Evolutionary conservation across 92 coral and sea anemone genomes (phyloP).

Genomic region (Epizoanthus rinbou): DNA sequence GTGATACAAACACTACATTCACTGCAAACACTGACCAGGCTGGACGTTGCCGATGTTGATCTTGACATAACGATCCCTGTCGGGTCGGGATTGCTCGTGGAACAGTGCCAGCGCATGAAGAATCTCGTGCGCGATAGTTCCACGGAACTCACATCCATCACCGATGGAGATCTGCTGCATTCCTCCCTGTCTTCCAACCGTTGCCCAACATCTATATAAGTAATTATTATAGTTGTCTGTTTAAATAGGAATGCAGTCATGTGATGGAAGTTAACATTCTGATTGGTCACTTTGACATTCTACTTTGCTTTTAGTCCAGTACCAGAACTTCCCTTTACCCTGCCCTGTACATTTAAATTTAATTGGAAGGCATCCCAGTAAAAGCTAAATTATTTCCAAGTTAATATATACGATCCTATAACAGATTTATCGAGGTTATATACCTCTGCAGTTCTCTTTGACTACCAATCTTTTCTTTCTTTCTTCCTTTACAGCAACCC

Average conservation of each 20-base stretch:
- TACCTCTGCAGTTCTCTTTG: no score
- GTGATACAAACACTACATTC: neutral
- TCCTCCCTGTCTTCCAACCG: constrained; percentile 10
- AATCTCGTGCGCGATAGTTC: neutral
- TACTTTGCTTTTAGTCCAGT: no score
- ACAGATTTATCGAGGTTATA: no score
- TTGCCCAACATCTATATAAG: neutral
- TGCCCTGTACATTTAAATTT: no score
- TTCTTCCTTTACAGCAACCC: no score
- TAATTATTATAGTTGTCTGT: neutral
- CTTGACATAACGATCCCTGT: neutral
- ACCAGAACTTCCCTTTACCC: no score
- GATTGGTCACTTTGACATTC: no score
- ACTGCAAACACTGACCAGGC: neutral
- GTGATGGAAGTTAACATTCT: neutral
- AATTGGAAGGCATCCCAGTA: no score
- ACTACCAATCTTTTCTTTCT: no score
- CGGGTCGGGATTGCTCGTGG: constrained; percentile 6
- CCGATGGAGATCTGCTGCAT: neutral
- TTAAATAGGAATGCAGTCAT: neutral
- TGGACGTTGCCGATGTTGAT: neutral
- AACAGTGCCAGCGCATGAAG: neutral
- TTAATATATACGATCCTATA: no score
- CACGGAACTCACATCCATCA: neutral
- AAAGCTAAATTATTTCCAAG: no score